phyloP scores from a whole-genome alignment of 2,113 vertebrate genomes.

The Vulpes ferrilata region DNA sequence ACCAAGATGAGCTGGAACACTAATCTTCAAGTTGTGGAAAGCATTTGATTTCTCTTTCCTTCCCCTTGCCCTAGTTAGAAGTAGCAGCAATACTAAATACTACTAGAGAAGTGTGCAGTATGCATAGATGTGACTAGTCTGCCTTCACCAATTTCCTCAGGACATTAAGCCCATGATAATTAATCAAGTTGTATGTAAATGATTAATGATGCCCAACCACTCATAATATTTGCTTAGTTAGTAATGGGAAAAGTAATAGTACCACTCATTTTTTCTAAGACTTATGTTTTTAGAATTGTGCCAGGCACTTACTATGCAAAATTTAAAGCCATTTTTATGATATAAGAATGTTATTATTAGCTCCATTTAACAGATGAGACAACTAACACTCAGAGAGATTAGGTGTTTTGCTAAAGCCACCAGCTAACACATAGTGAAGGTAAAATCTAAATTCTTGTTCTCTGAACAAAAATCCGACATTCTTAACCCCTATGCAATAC shows the following conservation, averaged over 20 bases:
- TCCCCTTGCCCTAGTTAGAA: background rate
- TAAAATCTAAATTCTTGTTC: background rate
- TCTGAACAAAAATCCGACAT: background rate
- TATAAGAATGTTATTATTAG: background rate
- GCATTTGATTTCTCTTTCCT: background rate
- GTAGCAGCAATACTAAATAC: fast-evolving
- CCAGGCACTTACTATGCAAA: background rate
- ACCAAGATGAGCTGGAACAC: background rate
- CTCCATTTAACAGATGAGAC: constrained; percentile 9
- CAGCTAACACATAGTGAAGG: background rate
- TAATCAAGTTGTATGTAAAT: background rate
- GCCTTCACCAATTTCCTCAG: background rate
- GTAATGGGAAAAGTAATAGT: background rate
- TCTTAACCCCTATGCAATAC: background rate
- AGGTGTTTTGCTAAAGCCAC: background rate
- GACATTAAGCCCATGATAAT: background rate
- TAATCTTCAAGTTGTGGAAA: background rate
- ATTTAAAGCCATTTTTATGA: background rate
- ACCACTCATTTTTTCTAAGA: background rate
- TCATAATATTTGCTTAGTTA: background rate
- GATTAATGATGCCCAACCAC: background rate
- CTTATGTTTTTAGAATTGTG: background rate
- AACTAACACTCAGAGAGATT: background rate
- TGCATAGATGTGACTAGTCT: background rate
- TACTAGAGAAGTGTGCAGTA: background rate